A percentile compares a stretch with the other conserved stretches of the same genome.
Conservation (phyloP, 2,888 invertebrate genomes). For the Elgonia sp. region DNA sequence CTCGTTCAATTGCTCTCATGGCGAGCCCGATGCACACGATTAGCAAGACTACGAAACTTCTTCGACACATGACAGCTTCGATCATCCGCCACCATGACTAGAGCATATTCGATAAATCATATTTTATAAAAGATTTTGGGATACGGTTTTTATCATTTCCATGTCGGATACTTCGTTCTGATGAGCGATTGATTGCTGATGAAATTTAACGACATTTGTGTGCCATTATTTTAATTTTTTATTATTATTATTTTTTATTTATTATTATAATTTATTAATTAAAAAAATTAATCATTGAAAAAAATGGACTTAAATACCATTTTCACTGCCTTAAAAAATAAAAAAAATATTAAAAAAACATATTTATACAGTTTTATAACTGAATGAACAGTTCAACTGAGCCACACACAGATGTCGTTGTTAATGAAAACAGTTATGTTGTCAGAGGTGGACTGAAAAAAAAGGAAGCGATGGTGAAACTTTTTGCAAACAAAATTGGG, state of each 20-base stretch:
- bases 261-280: too few species aligned
- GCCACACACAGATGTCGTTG: conserved; percentile 22
- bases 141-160: conserved; percentile 29
- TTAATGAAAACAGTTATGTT: conserved; percentile 47
- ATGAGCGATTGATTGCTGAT: neutral
- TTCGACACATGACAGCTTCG: conserved; percentile 82
- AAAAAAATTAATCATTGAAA: too few species aligned
- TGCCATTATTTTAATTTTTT: too few species aligned
- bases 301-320: too few species aligned
- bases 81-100: conserved; percentile 84
- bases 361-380: too few species aligned
- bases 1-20: conserved; percentile 79
- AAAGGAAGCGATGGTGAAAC: neutral
- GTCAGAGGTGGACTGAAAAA: conserved; percentile 64
- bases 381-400: too few species aligned
- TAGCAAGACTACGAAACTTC: conserved; percentile 83
- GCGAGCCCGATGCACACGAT: conserved; percentile 83
- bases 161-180: neutral
- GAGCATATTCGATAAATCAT: conserved; percentile 78
- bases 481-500: conserved; percentile 37
- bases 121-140: conserved; percentile 19
- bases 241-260: too few species aligned
- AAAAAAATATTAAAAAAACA: too few species aligned
- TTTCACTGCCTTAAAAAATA: too few species aligned
- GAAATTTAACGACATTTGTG: neutral